Conservation (phyloP, 2,113 vertebrate genomes). For the Girardinichthys multiradiatus region DNA sequence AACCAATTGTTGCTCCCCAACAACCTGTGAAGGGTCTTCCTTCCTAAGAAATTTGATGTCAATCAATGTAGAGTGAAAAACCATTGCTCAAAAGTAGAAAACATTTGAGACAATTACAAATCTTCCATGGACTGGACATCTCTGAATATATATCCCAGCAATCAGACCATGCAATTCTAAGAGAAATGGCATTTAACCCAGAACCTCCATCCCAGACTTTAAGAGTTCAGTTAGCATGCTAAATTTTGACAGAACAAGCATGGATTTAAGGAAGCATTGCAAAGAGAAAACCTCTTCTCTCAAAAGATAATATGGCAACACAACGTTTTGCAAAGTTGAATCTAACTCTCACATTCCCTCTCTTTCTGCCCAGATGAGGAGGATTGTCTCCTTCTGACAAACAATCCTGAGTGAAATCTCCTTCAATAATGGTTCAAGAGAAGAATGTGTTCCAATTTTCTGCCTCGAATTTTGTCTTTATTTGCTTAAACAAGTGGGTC, state of each 20-base stretch:
- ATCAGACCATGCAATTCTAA: not conserved
- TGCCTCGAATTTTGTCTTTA: constrained; percentile 25
- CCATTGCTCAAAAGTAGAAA: not conserved
- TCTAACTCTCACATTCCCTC: constrained; percentile 35
- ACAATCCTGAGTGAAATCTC: constrained; percentile 59
- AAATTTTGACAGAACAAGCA: too few relatives aligned
- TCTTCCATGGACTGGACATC: not conserved
- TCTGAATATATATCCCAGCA: too few relatives aligned
- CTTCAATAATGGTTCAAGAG: constrained; percentile 8
- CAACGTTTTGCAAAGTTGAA: too few relatives aligned
- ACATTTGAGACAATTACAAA: not conserved
- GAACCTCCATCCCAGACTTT: too few relatives aligned
- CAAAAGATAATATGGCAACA: too few relatives aligned
- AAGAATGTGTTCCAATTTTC: constrained; percentile 19
- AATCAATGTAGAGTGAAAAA: not conserved
- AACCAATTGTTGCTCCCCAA: too few relatives aligned
- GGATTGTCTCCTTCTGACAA: constrained; percentile 54
- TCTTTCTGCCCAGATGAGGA: constrained; percentile 38
- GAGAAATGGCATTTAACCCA: not conserved
- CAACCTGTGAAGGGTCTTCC: not conserved
- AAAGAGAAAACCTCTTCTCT: too few relatives aligned
- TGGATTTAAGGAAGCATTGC: too few relatives aligned
- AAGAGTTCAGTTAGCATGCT: too few relatives aligned
- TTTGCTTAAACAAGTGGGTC: constrained; percentile 10
- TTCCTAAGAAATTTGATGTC: not conserved